Conservation (phyloP, 1,140 invertebrate species). For the Drosophila gunungcola region DNA sequence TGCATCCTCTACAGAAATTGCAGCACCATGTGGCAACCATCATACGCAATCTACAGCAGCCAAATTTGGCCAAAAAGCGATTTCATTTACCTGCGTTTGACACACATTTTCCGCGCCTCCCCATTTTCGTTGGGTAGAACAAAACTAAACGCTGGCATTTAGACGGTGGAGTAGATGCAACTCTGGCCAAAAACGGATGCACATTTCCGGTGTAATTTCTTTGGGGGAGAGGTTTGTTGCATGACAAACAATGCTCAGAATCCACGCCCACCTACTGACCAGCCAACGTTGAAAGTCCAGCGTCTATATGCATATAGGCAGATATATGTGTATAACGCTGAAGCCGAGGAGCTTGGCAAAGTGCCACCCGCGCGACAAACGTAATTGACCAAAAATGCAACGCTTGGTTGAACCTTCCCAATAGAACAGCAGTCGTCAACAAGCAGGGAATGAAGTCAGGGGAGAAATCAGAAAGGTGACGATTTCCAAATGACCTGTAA, state of each 20-base stretch:
- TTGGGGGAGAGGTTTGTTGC: slow-evolving; percentile 27
- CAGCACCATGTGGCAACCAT: slow-evolving; percentile 50
- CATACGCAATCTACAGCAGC: slow-evolving; percentile 34
- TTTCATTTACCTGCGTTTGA: slow-evolving; percentile 56
- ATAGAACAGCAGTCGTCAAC: slow-evolving; percentile 34
- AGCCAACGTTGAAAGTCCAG: slow-evolving; percentile 26
- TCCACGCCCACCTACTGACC: slow-evolving; percentile 61
- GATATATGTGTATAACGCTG: slow-evolving; percentile 1
- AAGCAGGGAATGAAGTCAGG: slow-evolving; percentile 11
- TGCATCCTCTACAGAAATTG: slow-evolving; percentile 55
- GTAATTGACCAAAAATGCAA: slow-evolving; percentile 79
- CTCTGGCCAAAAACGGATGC: slow-evolving; percentile 63
- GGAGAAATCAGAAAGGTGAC: background rate
- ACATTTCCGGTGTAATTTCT: slow-evolving; percentile 53
- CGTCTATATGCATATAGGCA: slow-evolving; percentile 3
- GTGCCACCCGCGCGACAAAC: slow-evolving; percentile 70
- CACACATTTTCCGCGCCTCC: slow-evolving; percentile 64
- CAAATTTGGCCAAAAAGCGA: slow-evolving; percentile 63
- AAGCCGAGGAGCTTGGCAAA: slow-evolving; percentile 23
- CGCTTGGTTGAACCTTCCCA: slow-evolving; percentile 58
- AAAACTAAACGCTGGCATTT: slow-evolving; percentile 58
- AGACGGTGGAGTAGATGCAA: slow-evolving; percentile 9
- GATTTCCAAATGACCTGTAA: background rate
- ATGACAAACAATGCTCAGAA: slow-evolving; percentile 62
- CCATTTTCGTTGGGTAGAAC: slow-evolving; percentile 51